Base-by-base conservation (phyloP, 1,140 invertebrate genomes). In the Drosophila neocordata region DNA sequence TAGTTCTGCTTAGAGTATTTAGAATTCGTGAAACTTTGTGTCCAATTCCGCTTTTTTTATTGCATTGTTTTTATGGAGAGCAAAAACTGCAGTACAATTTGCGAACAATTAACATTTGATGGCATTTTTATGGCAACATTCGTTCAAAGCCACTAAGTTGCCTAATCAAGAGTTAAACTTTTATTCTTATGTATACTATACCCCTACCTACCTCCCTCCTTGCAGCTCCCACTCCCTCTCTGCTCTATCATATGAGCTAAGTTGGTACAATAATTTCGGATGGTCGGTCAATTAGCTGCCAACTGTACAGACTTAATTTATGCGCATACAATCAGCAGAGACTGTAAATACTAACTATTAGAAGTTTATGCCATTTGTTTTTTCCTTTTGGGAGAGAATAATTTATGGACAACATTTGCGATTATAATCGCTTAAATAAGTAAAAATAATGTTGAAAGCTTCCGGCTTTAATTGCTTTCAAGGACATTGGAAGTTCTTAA, bases 31-130 rank as follows among this genome's bases (percentile, higher is more conserved):
- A 1, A 31, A 4, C 1, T 24, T 8, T 1, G 12, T 8, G n/a
- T 56, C 20, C 11, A 53, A 34, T n/a, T 9, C 15, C 22, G 22
- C 22, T 41, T 18, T 71, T 76, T 79, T 70, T 62, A 74, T 70
- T 66, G 62, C 67, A 60, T 18, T 27, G n/a, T 22, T 63, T 77
- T 82, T 62, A 78, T 75, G 41, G 44, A n/a, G 41, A 56, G 15
- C 41, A 13, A 56, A 44, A 71, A 64, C 63, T 77, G 65, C 61
- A 73, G 41, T 53, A 12, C 52, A 69, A 37, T 85, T 64, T 77
- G 77, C 55, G 59, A 52, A 44, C 74, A 85, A 69, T 88, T 67
- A 85, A 79, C 65, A 53, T 66, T 78, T 88, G 70, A 85, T 75
- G 61, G 15, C 65, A 59, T 37, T 84, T 82, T 84, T 79, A 71